phyloP scores from a whole-genome alignment of 1,140 invertebrate genomes.

The Apolygus lucorum region DNA sequence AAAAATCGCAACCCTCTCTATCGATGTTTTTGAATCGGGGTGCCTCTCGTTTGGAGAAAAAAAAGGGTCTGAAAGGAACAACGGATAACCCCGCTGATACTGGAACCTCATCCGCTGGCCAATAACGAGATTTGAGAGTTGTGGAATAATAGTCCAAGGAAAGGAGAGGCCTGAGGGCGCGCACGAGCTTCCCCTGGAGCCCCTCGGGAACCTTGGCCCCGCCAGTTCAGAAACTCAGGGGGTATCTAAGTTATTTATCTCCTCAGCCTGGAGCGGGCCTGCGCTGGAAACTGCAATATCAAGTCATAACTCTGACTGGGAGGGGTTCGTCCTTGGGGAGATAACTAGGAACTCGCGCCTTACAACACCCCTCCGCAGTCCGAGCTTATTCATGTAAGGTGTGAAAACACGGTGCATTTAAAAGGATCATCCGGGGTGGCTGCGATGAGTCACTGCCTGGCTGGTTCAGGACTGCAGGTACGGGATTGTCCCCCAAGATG shows the following conservation, averaged over 20 bases:
- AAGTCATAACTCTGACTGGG: background rate
- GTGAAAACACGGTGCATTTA: background rate
- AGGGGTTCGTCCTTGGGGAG: slow-evolving; percentile 2
- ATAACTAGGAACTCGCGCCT: slow-evolving; percentile 3
- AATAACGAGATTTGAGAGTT: slow-evolving; percentile 7
- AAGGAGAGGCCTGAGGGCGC: background rate
- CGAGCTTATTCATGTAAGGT: background rate
- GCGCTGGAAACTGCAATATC: background rate
- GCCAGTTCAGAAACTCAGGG: background rate
- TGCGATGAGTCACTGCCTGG: background rate
- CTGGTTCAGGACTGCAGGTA: no score
- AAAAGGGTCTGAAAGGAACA: background rate
- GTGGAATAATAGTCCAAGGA: slow-evolving; percentile 9
- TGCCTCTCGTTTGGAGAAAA: background rate
- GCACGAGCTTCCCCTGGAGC: background rate
- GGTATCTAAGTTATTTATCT: slow-evolving; percentile 15
- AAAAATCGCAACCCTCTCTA: no score
- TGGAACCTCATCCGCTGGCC: no score
- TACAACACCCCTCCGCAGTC: background rate
- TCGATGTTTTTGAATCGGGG: background rate
- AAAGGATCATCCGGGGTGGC: background rate
- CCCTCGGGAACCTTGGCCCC: slow-evolving; percentile 2
- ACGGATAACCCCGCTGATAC: background rate
- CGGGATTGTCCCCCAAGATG: no score
- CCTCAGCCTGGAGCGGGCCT: background rate